phyloP scores from a whole-genome alignment of 2,797 vertebrate genomes.

The Hozukius guyotensis region DNA sequence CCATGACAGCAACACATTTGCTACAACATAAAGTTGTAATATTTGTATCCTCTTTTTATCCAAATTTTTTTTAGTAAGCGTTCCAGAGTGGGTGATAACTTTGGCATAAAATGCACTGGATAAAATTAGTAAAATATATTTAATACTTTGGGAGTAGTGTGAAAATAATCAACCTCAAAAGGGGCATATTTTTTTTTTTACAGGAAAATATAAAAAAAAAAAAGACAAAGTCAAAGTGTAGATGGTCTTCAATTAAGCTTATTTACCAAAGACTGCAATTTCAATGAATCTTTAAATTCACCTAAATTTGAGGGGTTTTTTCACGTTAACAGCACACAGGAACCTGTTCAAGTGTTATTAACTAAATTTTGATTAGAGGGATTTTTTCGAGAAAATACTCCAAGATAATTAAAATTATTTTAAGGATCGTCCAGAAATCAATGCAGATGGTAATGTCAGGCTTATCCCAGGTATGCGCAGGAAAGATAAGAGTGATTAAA shows the following conservation, averaged over 20 bases:
- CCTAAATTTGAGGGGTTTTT: background rate
- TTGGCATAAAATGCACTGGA: no score
- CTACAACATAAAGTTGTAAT: background rate
- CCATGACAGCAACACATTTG: background rate
- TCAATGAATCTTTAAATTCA: slow-evolving; percentile 9
- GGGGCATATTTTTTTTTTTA: background rate
- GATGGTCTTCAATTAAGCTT: background rate
- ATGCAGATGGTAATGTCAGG: slow-evolving; percentile 81
- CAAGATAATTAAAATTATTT: slow-evolving; percentile 80
- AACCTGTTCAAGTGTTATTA: slow-evolving; percentile 27
- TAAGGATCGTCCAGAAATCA: slow-evolving; percentile 79
- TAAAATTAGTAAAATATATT: background rate
- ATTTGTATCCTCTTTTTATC: background rate
- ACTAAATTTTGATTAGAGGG: slow-evolving; percentile 51
- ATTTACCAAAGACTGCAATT: slow-evolving; percentile 15
- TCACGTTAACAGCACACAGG: background rate
- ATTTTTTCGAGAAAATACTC: slow-evolving; percentile 40
- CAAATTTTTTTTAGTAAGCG: background rate
- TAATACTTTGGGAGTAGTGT: background rate
- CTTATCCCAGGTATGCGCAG: slow-evolving; percentile 79
- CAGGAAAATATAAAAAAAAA: background rate
- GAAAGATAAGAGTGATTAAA: slow-evolving; percentile 84
- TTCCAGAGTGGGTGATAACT: background rate
- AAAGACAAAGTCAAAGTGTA: background rate
- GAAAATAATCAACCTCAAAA: background rate